Percentiles rank a stretch among this genome's conserved stretches.
Conservation (phyloP, 2,113 vertebrate species). For the Larimichthys polyactis region DNA sequence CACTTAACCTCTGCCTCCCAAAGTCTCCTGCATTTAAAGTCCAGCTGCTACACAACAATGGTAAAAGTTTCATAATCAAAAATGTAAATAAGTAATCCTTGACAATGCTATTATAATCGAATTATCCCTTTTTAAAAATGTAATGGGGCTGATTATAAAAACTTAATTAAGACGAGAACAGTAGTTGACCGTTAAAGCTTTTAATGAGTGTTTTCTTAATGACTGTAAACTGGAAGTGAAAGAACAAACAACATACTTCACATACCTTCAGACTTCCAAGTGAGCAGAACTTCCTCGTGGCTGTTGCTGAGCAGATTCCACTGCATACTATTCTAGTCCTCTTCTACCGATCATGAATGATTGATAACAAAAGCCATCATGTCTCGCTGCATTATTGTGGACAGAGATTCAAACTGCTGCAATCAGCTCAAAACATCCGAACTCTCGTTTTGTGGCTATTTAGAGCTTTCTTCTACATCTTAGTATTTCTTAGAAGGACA, state of each 20-base stretch:
- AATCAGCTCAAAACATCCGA: neutral
- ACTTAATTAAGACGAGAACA: too few relatives aligned
- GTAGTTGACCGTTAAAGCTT: neutral
- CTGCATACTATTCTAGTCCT: conserved; percentile 42
- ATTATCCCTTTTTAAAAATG: too few relatives aligned
- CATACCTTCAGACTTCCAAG: neutral
- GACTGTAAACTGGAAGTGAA: neutral
- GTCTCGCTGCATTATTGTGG: conserved; percentile 24
- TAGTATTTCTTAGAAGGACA: neutral
- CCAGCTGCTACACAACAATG: too few relatives aligned
- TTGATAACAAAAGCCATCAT: conserved; percentile 26
- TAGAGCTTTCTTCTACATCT: too few relatives aligned
- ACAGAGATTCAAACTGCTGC: neutral
- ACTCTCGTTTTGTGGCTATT: neutral
- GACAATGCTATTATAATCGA: too few relatives aligned
- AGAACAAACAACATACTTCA: neutral
- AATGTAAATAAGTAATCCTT: too few relatives aligned
- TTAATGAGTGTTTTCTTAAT: neutral
- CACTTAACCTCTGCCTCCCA: too few relatives aligned
- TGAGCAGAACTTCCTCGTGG: neutral
- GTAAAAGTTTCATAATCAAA: too few relatives aligned
- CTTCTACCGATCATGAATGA: conserved; percentile 36
- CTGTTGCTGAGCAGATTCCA: conserved; percentile 54
- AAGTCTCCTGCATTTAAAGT: too few relatives aligned
- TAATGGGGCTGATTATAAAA: too few relatives aligned